These are phyloP conservation scores for Thermophis baileyi DNA, from an alignment of 2,113 vertebrate genomes.

Conservation along the genomic window DNA sequence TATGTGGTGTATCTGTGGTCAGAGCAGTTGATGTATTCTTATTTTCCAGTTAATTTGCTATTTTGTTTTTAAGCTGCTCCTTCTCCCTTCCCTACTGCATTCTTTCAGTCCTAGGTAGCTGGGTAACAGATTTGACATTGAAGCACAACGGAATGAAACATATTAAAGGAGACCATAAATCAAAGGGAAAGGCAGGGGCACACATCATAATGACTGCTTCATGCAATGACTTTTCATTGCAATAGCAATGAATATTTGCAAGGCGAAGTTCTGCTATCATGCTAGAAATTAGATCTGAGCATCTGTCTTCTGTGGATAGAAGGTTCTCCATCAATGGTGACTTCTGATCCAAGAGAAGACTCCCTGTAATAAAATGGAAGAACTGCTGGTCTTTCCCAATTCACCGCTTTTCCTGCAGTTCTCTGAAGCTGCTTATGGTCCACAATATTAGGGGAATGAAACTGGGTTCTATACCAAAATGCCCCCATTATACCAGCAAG, in stretches of 20 bases:
- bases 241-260: not conserved
- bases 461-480: not conserved
- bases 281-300: not conserved
- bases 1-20: not conserved
- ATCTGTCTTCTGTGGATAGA: not conserved
- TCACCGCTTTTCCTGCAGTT: not conserved
- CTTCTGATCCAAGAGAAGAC: not conserved
- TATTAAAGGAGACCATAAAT: not conserved
- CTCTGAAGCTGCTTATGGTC: not conserved
- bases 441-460: not conserved
- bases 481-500: not conserved
- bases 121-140: not conserved
- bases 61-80: not conserved
- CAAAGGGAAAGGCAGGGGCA: not conserved
- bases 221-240: not conserved
- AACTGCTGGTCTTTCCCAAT: not conserved
- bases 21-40: slow-evolving; percentile 16
- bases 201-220: not conserved
- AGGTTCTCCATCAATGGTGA: not conserved
- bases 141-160: slow-evolving; percentile 8
- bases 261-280: not conserved
- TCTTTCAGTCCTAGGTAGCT: not conserved
- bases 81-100: not conserved
- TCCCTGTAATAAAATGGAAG: not conserved
- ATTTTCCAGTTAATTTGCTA: slow-evolving; percentile 3